Percentiles rank a stretch among this genome's conserved stretches.
Conservation (phyloP, 2,797 vertebrate genomes). For the Crocodylus rhombifer region DNA sequence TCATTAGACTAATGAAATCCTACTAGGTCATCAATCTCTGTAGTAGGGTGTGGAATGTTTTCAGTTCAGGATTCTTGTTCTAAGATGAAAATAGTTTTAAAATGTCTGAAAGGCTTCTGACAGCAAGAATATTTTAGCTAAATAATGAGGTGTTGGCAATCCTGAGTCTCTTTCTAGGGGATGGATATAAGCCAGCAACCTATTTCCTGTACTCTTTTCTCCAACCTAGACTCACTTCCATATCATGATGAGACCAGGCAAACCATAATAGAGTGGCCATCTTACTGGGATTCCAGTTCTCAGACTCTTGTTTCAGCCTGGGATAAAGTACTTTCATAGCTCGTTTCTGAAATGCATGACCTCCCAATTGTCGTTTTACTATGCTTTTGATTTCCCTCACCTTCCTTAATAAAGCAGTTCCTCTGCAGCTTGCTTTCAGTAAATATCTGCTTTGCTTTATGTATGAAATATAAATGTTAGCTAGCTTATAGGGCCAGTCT, state of each 20-base stretch:
- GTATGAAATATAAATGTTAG: neutral
- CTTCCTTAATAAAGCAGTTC: neutral
- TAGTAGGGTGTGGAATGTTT: neutral
- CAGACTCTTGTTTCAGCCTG: neutral
- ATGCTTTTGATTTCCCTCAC: neutral
- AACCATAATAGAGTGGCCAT: neutral
- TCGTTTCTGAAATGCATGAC: neutral
- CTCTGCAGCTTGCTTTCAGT: neutral
- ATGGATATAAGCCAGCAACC: neutral
- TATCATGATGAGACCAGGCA: too few species aligned
- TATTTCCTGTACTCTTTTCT: neutral
- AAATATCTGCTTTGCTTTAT: neutral
- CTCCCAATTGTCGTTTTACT: neutral
- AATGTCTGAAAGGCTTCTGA: neutral
- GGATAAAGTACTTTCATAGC: neutral
- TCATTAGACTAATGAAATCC: neutral
- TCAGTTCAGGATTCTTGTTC: neutral
- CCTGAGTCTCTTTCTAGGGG: neutral
- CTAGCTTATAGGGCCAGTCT: neutral
- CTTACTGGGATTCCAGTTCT: neutral
- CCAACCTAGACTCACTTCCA: neutral
- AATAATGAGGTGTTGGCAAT: neutral
- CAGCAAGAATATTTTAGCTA: neutral
- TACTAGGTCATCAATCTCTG: neutral
- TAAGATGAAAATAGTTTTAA: neutral